Conservation (phyloP, 2,797 vertebrate species). For the Myotis vivesi region DNA sequence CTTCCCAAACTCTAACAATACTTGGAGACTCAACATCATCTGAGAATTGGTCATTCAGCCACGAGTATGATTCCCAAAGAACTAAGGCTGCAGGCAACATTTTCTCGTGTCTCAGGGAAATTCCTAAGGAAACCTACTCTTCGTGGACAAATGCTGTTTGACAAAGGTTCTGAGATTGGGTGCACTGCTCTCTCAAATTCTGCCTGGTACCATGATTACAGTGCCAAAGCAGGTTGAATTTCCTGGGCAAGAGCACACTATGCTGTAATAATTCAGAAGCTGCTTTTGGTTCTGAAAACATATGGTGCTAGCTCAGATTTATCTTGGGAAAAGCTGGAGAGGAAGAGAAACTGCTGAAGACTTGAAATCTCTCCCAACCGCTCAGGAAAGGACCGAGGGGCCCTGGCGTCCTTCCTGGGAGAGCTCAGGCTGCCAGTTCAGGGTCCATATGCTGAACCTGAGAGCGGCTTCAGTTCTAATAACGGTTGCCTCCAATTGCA, state of each 20-base stretch:
- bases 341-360: slow-evolving; percentile 69
- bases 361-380: slow-evolving; percentile 58
- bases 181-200: background rate
- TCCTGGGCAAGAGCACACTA: slow-evolving; percentile 27
- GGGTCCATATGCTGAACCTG: slow-evolving; percentile 25
- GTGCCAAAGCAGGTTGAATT: slow-evolving; percentile 38
- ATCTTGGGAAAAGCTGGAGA: slow-evolving; percentile 70
- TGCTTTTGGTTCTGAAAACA: slow-evolving; percentile 69
- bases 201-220: background rate
- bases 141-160: background rate
- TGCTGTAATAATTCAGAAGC: slow-evolving; percentile 69
- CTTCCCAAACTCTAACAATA: background rate
- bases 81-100: background rate
- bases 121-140: background rate
- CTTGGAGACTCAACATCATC: background rate
- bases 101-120: background rate
- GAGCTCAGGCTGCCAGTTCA: slow-evolving; percentile 53
- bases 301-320: slow-evolving; percentile 72
- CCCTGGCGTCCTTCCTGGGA: background rate
- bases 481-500: background rate
- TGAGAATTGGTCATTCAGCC: background rate
- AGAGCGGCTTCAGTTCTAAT: slow-evolving; percentile 32
- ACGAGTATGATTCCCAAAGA: background rate
- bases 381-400: slow-evolving; percentile 3
- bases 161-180: background rate